Conservation (phyloP, 1,140 invertebrate genomes). For the Sinonovacula constricta region DNA sequence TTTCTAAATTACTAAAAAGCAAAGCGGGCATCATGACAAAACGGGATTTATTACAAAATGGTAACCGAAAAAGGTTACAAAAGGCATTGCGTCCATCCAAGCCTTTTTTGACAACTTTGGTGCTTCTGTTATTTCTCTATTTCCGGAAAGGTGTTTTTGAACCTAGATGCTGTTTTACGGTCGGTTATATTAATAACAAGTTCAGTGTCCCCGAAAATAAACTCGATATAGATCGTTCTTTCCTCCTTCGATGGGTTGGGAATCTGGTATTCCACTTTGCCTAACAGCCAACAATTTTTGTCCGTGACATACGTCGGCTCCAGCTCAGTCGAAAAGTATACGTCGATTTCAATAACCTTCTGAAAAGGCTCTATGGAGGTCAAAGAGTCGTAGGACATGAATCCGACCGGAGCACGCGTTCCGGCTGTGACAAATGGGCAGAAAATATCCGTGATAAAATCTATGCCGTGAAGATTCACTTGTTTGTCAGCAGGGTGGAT, state of each 20-base stretch:
- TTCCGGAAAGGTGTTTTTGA: conserved; percentile 47
- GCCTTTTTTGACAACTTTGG: too few species aligned
- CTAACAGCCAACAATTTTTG: conserved; percentile 79
- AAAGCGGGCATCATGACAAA: too few species aligned
- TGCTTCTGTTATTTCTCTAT: conserved; percentile 40
- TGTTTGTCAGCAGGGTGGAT: conserved; percentile 80
- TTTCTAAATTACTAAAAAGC: too few species aligned
- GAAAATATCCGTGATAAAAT: conserved; percentile 81
- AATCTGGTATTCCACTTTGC: conserved; percentile 81
- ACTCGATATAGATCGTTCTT: conserved; percentile 80
- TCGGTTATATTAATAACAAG: conserved; percentile 67
- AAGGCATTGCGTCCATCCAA: too few species aligned
- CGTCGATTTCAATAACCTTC: conserved; percentile 75
- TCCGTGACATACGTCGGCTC: conserved; percentile 81
- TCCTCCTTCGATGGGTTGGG: conserved; percentile 63
- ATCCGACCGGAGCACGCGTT: conserved; percentile 40
- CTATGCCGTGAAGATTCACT: conserved; percentile 78
- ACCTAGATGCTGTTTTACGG: conserved; percentile 40
- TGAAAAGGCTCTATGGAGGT: conserved; percentile 47
- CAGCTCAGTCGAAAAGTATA: conserved; percentile 80
- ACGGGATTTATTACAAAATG: too few species aligned
- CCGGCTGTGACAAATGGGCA: conserved; percentile 74
- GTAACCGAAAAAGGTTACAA: too few species aligned
- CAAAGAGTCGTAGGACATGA: conserved; percentile 47
- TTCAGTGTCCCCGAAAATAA: conserved; percentile 83